Conservation (phyloP, 2,113 vertebrate genomes). For the Coracopsis vasa region DNA sequence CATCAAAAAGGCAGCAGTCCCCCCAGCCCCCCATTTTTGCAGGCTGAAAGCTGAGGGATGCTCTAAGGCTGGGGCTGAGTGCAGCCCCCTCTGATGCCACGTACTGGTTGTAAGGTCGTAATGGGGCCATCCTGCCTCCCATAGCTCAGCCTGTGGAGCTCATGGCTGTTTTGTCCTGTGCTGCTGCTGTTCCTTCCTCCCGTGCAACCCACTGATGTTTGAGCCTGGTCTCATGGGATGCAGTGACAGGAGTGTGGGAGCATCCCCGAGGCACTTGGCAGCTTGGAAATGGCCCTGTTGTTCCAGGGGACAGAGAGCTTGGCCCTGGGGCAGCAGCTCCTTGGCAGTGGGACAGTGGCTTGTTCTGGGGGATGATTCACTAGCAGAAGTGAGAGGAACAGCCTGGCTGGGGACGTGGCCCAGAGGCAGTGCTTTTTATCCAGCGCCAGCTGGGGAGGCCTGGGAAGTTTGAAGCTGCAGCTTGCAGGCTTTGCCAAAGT, state of each 20-base stretch:
- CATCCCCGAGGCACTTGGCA: not conserved
- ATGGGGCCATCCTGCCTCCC: rapidly evolving
- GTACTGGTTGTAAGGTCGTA: not conserved
- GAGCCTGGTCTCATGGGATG: not conserved
- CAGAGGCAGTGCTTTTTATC: not conserved
- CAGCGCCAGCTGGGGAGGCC: not conserved
- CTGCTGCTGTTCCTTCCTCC: not conserved
- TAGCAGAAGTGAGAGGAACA: not conserved
- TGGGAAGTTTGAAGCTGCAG: not conserved
- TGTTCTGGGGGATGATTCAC: not conserved
- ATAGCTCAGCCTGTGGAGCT: not conserved
- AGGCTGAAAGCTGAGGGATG: not conserved
- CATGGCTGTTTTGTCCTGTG: not conserved
- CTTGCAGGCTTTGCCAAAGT: not conserved
- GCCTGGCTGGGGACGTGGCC: not conserved
- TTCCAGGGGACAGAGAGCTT: not conserved
- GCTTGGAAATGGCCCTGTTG: not conserved
- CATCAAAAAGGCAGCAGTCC: not conserved
- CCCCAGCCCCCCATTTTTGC: not conserved
- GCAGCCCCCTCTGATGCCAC: not conserved
- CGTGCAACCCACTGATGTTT: not conserved
- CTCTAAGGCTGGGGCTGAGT: not conserved
- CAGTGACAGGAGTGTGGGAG: not conserved
- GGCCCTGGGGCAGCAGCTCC: not conserved
- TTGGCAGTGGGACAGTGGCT: conserved; percentile 21